Evolutionary conservation across 2,888 invertebrate genomes (phyloP).

Genomic region (Lycocerus yunnanus): DNA sequence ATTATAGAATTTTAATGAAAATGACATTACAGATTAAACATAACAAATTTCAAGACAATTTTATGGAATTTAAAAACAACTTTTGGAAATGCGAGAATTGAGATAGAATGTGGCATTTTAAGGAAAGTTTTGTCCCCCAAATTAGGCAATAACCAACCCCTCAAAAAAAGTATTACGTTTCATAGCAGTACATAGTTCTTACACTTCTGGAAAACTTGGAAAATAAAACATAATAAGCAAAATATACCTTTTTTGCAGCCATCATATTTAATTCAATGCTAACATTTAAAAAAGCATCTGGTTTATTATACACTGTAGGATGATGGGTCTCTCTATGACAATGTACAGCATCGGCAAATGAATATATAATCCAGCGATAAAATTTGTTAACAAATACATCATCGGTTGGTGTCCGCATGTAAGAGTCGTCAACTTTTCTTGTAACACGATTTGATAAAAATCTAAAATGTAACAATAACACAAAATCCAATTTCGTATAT

Average conservation of each 20-base stretch:
- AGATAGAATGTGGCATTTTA: too few relatives aligned
- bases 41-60: too few relatives aligned
- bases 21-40: too few relatives aligned
- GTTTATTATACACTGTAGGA: constrained; percentile 79
- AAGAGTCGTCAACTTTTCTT: constrained; percentile 66
- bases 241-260: constrained; percentile 66
- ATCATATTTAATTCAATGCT: constrained; percentile 82
- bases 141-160: too few relatives aligned
- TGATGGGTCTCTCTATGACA: constrained; percentile 82
- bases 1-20: too few relatives aligned
- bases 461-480: constrained; percentile 3
- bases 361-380: constrained; percentile 65
- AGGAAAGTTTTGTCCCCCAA: too few relatives aligned
- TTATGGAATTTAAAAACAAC: too few relatives aligned
- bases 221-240: too few relatives aligned
- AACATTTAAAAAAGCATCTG: constrained; percentile 71
- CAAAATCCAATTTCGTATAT: not conserved
- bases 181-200: too few relatives aligned
- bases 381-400: constrained; percentile 66
- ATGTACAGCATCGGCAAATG: constrained; percentile 75
- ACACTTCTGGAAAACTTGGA: too few relatives aligned
- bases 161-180: too few relatives aligned
- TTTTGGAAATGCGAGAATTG: too few relatives aligned
- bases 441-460: constrained; percentile 31
- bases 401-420: constrained; percentile 62